Evolutionary conservation across 2,888 invertebrate species (phyloP), one percentile per base, ranked within the genome.

Genomic region (Drepanosiphum platanoidis): DNA sequence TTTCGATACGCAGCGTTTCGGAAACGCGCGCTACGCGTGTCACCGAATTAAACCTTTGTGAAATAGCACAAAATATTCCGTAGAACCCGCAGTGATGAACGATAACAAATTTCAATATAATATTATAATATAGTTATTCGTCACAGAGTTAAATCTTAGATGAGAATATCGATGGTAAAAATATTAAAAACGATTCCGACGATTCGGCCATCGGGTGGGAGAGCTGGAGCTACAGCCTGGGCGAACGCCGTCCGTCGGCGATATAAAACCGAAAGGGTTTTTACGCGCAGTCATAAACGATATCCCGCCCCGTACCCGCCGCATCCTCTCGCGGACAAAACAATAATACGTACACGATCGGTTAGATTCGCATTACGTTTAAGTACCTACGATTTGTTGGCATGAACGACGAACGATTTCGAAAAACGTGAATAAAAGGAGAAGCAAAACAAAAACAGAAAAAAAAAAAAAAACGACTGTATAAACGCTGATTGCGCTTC

Each of bases 381-480:
- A 32, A 74, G 22, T 74, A 30, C 46, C 46, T 66, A 66, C n/a
- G 13, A n/a, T 30, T 66, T 32, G 32, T 66, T 66, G 66, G 66
- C 66, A 66, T 66, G 32, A 66, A 66, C 61, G 9, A 61, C 66
- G 15, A 13, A 61, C 66, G 15, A 13, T 66, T 66, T 32, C 18
- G 46, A 2, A 22, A 27, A 11, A 22, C 3, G 4, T 13, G 22
- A 13, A 74, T 46, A 46, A 72, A 46, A 46, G 18, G 9, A 7
- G 4, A 9, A 39, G 4, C 4, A 39, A 7, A 22, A 52, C 22
- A 52, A 52, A 18, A 52, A 52, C 22, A 52, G 22, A 18, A 52
- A 52, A 18, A 52, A 52, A 18, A 32, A 72, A 32, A 46, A 58
- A 7, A 5, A 64, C 27, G 64, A 64, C 27, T 15, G 30, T 39